phyloP scores from a whole-genome alignment of 2,797 vertebrate species.

The Argentina silus region DNA sequence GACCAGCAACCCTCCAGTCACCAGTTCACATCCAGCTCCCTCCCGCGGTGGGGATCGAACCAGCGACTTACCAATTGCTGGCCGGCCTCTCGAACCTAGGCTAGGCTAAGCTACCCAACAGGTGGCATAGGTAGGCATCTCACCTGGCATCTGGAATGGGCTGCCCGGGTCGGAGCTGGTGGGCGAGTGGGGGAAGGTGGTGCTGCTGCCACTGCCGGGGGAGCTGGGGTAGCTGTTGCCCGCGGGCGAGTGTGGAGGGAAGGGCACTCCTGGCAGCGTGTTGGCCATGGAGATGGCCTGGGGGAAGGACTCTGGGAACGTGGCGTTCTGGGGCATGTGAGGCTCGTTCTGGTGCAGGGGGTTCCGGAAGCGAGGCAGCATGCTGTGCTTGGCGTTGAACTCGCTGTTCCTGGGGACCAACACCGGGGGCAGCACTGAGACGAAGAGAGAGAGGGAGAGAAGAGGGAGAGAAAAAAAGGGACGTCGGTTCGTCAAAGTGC shows the following conservation, averaged over 20 bases:
- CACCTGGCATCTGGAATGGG: conserved; percentile 99
- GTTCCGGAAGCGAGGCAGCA: conserved; percentile 96
- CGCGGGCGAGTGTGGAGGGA: conserved; percentile 86
- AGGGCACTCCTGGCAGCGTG: conserved; percentile 84
- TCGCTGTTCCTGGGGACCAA: conserved; percentile 98
- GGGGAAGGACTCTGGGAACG: conserved; percentile 92
- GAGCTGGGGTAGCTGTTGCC: conserved; percentile 93
- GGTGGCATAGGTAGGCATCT: conserved; percentile 1
- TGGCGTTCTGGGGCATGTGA: conserved; percentile 97
- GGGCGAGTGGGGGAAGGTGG: conserved; percentile 96
- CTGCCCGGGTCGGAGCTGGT: conserved; percentile 95
- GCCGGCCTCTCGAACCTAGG: too few species aligned
- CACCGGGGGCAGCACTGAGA: conserved; percentile 93
- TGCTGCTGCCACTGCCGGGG: conserved; percentile 89
- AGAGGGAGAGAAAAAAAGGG: background rate
- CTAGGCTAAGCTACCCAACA: too few species aligned
- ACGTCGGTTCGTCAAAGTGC: too few species aligned
- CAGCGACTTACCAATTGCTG: too few species aligned
- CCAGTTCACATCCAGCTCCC: too few species aligned
- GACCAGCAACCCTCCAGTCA: too few species aligned
- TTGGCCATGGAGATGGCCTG: conserved; percentile 88
- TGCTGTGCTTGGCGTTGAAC: conserved; percentile 97
- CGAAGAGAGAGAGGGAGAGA: conserved; percentile 17
- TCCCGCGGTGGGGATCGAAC: too few species aligned
- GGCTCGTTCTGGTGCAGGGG: conserved; percentile 91